Base-by-base conservation (phyloP, 2,888 invertebrate species). In the Pasiphila rectangulata region DNA sequence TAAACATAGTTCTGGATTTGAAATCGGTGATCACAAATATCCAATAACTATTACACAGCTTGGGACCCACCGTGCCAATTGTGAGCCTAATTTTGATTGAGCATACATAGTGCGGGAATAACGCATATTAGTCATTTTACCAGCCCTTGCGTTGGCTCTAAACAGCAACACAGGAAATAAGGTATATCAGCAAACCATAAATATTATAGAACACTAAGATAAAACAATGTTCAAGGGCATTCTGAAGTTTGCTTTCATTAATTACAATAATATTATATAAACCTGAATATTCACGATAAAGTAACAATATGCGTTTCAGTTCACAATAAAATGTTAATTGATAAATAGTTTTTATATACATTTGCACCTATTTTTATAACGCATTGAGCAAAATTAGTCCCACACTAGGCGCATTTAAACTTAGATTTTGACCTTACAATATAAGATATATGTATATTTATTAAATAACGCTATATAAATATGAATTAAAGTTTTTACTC, bases 391-490 rank as follows among this genome's bases (percentile, higher is more conserved):
- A 71, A 69, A 73, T 72, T 75, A 75, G 68, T 69, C 69, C 61
- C 76, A 74, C 75, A 68, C 59, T 61, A 63, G 60, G 59, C 62
- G 62, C 59, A 67, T 67, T 53, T 67, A 66, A 78, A 77, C 77
- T 78, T 82, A 77, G 69, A 69, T 58, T 50, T 57, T 75, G 75
- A 78, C 74, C 80, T 83, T 83, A 82, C 72, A 77, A 72, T 83
- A 84, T 75, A 78, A 82, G 82, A 83, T 79, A 66, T 78, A 75
- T 76, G 72, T 75, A 77, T 76, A 69, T 61, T 57, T 63, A 63
- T 57, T 61, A 59, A 72, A 72, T 77, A 81, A 79, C 73, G 67
- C 75, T 82, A 81, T 46, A 72, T 79, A 81, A 80, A 76, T 83
- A 82, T 47, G 66, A 70, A 70, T 75, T 79, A 76, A 66, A 75